Base-by-base conservation (phyloP, 2,113 vertebrate species). In the Mesitornis unicolor region DNA sequence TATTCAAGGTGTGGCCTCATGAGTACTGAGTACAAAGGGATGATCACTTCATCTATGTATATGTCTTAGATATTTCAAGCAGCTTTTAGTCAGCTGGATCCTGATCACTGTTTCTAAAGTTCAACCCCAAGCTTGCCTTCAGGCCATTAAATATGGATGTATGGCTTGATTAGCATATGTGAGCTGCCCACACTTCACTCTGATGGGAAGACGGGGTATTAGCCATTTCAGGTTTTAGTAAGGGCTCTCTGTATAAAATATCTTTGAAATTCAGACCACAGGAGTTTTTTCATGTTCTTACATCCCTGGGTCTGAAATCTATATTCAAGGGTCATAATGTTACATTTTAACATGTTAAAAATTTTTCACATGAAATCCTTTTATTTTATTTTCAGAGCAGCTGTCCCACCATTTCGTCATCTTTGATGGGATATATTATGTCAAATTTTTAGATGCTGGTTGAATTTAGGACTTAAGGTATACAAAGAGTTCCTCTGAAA, bases 1-100 rank as follows among this genome's bases (percentile, higher is more conserved):
- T 13, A 24, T 13, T 36, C 0, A 0, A 77, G 6, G 9, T 24
- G 8, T 1, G 2, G 5, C 12, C 42, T 71, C 28, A 56, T 13
- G 7, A 59, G 33, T 21, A 13, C 33, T 1, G 0, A 69, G 29
- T 53, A 47, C 21, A 53, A 16, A 24, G 15, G 17, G 8, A 65
- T 0, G 1, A 59, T 47, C 8, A 18, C n/a, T 50, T 65, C 20
- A 24, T 69, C 22, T 13, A 21, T 16, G 3, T 29, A 3, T 70
- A 29, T 9, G 7, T 29, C n/a, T 54, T 15, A 76, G 17, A 16
- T 53, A 65, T 77, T 65, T 71, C 35, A 76, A n/a, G n/a, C 11
- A 47, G 29, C 15, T 11, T 59, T 60, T 43, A 43, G 42, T 28
- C 36, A 60, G 45, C 24, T 9, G 45, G 60, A 65, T 54, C 20